These are phyloP conservation scores for Alentia gelatinosa DNA, from an alignment of 2,888 invertebrate species.

Conservation along the genomic window DNA sequence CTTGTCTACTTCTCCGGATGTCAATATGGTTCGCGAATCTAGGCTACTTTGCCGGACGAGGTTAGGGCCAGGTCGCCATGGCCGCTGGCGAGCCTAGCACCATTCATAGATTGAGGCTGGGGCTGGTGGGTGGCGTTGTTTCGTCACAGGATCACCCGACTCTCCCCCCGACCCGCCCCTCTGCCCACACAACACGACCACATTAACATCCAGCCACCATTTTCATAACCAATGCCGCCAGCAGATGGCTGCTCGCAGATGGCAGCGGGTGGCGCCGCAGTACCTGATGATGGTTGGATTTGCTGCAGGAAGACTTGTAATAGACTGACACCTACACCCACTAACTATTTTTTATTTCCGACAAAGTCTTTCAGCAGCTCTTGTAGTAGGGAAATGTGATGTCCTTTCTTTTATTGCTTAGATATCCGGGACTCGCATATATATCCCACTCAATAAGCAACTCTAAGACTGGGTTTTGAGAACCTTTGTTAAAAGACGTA, in stretches of 20 bases:
- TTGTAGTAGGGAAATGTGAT: too few relatives aligned
- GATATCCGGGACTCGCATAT: too few relatives aligned
- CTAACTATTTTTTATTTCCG: too few relatives aligned
- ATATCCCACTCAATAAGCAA: too few relatives aligned
- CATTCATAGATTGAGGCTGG: not conserved
- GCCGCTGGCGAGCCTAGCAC: not conserved
- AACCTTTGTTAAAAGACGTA: too few relatives aligned
- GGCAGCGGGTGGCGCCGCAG: not conserved
- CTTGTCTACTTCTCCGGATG: too few relatives aligned
- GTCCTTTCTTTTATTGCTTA: too few relatives aligned
- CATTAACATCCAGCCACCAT: not conserved
- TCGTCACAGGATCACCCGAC: constrained; percentile 26
- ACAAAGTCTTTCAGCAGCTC: too few relatives aligned
- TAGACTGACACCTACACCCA: too few relatives aligned
- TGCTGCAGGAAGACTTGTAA: not conserved
- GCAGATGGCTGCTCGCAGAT: not conserved
- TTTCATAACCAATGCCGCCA: not conserved
- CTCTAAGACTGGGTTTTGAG: too few relatives aligned
- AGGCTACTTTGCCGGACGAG: too few relatives aligned
- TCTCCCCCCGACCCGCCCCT: not conserved
- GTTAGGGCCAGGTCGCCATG: not conserved
- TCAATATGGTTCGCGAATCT: too few relatives aligned
- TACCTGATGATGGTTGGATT: not conserved
- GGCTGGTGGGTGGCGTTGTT: not conserved
- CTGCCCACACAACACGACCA: not conserved